Conservation (phyloP, 23 tunicate genomes). For the Ascidia mentula region DNA sequence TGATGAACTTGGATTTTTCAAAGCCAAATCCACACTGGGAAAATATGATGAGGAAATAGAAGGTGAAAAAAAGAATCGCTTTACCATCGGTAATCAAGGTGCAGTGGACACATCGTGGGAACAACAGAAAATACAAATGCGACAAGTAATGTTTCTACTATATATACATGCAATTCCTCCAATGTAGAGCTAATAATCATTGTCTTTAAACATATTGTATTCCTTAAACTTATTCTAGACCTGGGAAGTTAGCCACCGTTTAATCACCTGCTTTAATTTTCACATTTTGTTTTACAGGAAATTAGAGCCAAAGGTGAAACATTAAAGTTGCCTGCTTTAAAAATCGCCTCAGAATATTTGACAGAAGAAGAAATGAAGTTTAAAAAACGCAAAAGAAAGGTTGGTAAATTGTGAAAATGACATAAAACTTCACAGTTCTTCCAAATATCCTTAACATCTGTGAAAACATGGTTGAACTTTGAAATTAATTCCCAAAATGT, state of each 20-base stretch:
- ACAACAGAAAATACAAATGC: conserved; percentile 87
- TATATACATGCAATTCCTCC: no score
- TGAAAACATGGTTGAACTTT: no score
- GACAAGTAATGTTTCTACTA: no score
- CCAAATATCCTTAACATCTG: no score
- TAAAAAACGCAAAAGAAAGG: conserved; percentile 73
- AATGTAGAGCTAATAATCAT: no score
- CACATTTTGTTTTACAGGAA: conserved; percentile 51
- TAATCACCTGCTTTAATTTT: no score
- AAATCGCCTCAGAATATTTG: conserved; percentile 79
- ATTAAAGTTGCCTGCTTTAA: conserved; percentile 56
- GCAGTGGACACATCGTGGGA: conserved; percentile 82
- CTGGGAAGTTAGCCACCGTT: no score
- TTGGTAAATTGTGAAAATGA: no score
- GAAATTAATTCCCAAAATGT: no score
- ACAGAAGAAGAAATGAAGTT: conserved; percentile 85
- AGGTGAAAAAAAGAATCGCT: conserved; percentile 58
- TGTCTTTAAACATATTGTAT: no score
- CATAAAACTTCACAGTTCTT: no score
- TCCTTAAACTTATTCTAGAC: no score
- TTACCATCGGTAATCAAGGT: conserved; percentile 86
- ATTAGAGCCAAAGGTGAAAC: conserved; percentile 88
- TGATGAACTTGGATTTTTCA: conserved; percentile 87
- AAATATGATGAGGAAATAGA: conserved; percentile 98
- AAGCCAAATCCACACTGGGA: conserved; percentile 69